Conservation (phyloP, 2,113 vertebrate genomes). For the Anolis carolinensis region DNA sequence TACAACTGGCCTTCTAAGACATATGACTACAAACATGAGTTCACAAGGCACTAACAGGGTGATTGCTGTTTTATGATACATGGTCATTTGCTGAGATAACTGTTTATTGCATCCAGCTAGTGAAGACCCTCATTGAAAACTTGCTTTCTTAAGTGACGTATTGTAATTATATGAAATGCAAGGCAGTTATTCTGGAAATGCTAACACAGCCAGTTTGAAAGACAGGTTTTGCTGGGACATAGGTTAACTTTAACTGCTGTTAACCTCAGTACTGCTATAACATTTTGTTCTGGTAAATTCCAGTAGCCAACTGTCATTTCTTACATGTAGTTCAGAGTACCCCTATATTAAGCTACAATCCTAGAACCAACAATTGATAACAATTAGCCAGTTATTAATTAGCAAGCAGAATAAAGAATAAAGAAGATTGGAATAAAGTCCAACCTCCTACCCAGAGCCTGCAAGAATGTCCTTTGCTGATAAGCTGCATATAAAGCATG, state of each 20-base stretch:
- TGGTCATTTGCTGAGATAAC: background rate
- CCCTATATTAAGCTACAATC: background rate
- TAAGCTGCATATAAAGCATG: background rate
- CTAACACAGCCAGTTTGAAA: background rate
- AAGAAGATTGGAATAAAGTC: background rate
- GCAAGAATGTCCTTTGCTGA: slow-evolving; percentile 26
- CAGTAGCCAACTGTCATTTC: background rate
- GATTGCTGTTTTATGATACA: background rate
- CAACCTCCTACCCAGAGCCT: background rate
- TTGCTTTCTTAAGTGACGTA: no score
- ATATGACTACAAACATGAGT: slow-evolving; percentile 36
- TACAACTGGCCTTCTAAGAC: background rate
- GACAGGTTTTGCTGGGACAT: background rate
- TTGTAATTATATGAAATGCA: background rate
- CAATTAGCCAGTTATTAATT: background rate
- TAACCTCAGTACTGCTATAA: background rate
- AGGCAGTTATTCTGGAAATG: background rate
- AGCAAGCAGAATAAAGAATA: background rate
- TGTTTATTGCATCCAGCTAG: background rate
- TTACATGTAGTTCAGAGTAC: background rate
- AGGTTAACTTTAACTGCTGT: background rate
- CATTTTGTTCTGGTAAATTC: background rate
- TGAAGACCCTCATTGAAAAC: no score
- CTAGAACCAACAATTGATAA: background rate
- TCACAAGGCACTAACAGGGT: slow-evolving; percentile 29